Percentiles rank a stretch among this genome's conserved stretches.
Evolutionary conservation across 2,797 vertebrate species (phyloP).

Genomic region (Brachyrhaphis roseni): DNA sequence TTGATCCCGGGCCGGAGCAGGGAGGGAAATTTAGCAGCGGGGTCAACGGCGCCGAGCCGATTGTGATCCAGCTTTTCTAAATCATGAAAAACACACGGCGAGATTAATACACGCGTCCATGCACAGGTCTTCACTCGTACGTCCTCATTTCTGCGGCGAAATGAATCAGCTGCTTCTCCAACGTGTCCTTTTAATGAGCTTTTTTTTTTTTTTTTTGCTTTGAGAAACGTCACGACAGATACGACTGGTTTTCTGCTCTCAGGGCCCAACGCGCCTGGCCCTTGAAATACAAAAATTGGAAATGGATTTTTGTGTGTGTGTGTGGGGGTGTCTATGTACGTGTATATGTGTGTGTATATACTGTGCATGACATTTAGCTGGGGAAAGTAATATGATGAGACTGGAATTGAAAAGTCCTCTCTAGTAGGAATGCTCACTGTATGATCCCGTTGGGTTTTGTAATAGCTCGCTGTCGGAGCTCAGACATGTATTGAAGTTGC

Average conservation of each 20-base stretch:
- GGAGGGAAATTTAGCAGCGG: conserved; percentile 84
- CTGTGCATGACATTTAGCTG: conserved; percentile 66
- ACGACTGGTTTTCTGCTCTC: conserved; percentile 39
- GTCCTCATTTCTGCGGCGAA: conserved; percentile 31
- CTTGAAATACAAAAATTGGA: conserved; percentile 64
- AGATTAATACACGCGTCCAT: conserved; percentile 17
- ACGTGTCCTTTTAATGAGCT: conserved; percentile 59
- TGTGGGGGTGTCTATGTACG: no score
- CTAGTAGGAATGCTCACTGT: conserved; percentile 37
- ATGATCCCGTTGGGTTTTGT: conserved; percentile 53
- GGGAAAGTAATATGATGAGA: conserved; percentile 59
- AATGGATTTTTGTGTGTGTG: conserved; percentile 70
- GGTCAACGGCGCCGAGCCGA: conserved; percentile 82
- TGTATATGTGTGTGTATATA: conserved; percentile 22
- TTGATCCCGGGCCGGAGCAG: conserved; percentile 87
- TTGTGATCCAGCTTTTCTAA: conserved; percentile 52
- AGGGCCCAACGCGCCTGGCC: conserved; percentile 31
- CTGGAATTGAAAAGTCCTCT: conserved; percentile 62
- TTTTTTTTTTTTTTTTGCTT: conserved; percentile 31
- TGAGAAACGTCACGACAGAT: conserved; percentile 40
- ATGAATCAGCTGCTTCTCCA: conserved; percentile 69
- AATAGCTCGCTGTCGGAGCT: conserved; percentile 53
- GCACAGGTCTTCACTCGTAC: conserved; percentile 16
- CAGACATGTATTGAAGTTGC: conserved; percentile 30
- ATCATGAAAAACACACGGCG: conserved; percentile 44